Evolutionary conservation across 1,140 invertebrate species (phyloP), one percentile per base, ranked within the genome.

Genomic region (Oryctes rhinoceros): DNA sequence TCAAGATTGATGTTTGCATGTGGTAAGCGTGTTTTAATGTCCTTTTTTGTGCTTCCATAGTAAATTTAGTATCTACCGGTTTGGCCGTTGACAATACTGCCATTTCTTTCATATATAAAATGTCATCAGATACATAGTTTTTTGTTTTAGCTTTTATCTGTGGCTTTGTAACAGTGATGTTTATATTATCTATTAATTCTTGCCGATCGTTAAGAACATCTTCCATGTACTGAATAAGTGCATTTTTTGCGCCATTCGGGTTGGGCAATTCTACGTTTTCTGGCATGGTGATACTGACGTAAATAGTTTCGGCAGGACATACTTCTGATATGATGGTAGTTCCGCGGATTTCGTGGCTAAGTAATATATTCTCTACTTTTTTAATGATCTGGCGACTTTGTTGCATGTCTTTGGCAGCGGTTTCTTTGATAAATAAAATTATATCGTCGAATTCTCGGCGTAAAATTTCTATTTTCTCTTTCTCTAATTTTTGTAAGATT

Each of bases 311-410:
- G 65, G 24, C 80, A 49, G 7, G 80, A 81, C 53, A 80, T 18
- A 80, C 65, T 44, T 78, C 62, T n/a, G 65, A 78, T 44, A 81
- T 81, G 24, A 85, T 76, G 13, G 83, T 81, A 79, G 78, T 82
- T n/a, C 83, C 83, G 11, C 81, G 78, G 6, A 85, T 80, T 81
- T 82, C 78, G 67, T 83, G 82, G 76, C 82, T 84, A 5, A 85
- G 48, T 13, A 85, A 37, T 7, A 80, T 53, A 13, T 80, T 78
- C 77, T 85, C 83, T 20, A 85, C 44, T 78, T 83, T 78, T 35
- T 83, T 81, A 37, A 85, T 81, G 13, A 81, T 71, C 48, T 76
- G 78, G 1, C 77, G 35, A 24, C 81, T 81, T 53, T 82, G 79
- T 24, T 76, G 35, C 7, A 83, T 37, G 76, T 85, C 78, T n/a